Percentiles rank a stretch among this genome's conserved stretches.
These are phyloP conservation scores for Typhlomys cinereus DNA, from an alignment of 2,113 vertebrate species.

Conservation along the genomic window DNA sequence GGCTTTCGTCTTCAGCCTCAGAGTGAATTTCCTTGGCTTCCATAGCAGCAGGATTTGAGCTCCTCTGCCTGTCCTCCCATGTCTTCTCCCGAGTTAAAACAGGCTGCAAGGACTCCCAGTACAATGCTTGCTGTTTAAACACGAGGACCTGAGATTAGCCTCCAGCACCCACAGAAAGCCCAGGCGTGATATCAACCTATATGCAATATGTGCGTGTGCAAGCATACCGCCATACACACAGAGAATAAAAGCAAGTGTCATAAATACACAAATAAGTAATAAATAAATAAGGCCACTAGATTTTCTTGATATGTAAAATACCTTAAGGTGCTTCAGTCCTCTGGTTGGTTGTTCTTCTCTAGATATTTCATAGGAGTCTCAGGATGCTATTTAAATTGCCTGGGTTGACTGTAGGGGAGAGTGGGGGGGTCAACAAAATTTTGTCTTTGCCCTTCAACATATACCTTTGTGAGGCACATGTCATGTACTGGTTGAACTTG, in stretches of 20 bases:
- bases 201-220: too few species aligned
- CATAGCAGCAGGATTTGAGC: not conserved
- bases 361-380: not conserved
- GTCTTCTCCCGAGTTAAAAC: not conserved
- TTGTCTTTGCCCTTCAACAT: not conserved
- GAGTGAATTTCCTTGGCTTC: not conserved
- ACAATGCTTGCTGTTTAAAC: too few species aligned
- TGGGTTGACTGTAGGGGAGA: not conserved
- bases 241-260: too few species aligned
- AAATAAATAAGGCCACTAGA: too few species aligned
- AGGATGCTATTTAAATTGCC: constrained; percentile 8
- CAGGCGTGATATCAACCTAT: too few species aligned
- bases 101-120: not conserved
- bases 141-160: too few species aligned
- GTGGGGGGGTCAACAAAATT: not conserved
- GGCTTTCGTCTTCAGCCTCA: not conserved
- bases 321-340: not conserved
- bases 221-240: too few species aligned
- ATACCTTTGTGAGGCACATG: not conserved
- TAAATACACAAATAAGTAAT: too few species aligned
- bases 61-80: not conserved
- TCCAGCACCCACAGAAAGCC: too few species aligned
- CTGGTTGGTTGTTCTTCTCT: constrained; percentile 21
- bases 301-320: not conserved
- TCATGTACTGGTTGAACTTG: not conserved